Evolutionary conservation across 2,797 vertebrate genomes (phyloP).

Genomic region (Triplophysa bombifrons): DNA sequence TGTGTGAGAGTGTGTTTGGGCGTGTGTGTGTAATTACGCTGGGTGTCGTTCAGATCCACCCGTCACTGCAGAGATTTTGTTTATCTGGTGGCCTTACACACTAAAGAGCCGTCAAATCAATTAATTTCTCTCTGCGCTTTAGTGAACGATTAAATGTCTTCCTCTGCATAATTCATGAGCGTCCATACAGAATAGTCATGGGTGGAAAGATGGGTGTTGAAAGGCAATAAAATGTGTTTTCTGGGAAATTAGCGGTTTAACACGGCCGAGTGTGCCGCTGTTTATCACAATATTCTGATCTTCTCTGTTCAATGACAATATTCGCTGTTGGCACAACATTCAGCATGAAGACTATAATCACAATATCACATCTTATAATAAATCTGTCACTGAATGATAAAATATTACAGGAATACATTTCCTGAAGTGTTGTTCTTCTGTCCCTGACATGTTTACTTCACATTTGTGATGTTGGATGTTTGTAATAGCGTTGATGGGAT

Average conservation of each 20-base stretch:
- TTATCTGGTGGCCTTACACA: conserved; percentile 43
- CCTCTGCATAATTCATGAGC: conserved; percentile 41
- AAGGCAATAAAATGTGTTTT: conserved; percentile 3
- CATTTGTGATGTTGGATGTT: too few relatives aligned
- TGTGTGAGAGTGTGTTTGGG: too few relatives aligned
- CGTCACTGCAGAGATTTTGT: neutral
- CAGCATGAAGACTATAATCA: too few relatives aligned
- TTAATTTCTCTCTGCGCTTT: conserved; percentile 45
- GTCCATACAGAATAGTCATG: conserved; percentile 34
- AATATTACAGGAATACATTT: neutral
- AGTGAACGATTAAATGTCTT: conserved; percentile 49
- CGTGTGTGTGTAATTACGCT: too few relatives aligned
- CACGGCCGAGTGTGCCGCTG: neutral
- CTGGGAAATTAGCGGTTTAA: neutral
- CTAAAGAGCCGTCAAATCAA: conserved; percentile 51
- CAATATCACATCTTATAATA: neutral
- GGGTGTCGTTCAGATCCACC: neutral
- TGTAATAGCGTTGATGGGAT: too few relatives aligned
- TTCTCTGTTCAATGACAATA: too few relatives aligned
- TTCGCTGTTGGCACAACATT: too few relatives aligned
- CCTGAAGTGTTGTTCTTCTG: too few relatives aligned
- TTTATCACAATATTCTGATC: neutral
- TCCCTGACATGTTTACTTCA: too few relatives aligned
- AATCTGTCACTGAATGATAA: neutral
- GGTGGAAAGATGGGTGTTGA: conserved; percentile 1